Base-by-base conservation (phyloP, 2,888 invertebrate species). In the Leptopterna dolabrata region DNA sequence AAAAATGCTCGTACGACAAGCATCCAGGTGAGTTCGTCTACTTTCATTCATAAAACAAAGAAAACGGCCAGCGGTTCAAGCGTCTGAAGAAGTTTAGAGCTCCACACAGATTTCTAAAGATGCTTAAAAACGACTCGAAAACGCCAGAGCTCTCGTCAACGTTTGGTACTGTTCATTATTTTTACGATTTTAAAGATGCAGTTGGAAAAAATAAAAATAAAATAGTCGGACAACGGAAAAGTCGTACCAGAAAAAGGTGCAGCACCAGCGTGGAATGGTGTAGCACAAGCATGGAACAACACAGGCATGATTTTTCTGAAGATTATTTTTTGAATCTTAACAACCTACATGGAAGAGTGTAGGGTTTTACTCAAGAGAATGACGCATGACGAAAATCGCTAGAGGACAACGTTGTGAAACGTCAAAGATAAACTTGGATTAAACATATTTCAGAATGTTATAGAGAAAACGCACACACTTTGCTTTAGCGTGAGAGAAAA, bases 1-100 rank as follows among this genome's bases (percentile, higher is more conserved):
- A 63, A n/a, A 63, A 63, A 63, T 16, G 45, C 45, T 55, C n/a
- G n/a, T 55, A 63, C n/a, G 16, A 63, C 24, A 24, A 24, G 24
- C 24, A 63, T 63, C 24, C 63, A 63, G 27, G 24, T 63, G 63
- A 63, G 63, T 24, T 47, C 63, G 63, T 11, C 63, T 63, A 63
- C 63, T 63, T 63, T 63, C 63, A 63, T 63, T 63, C 63, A 63
- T 63, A 63, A 63, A 24, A 63, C 63, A 63, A 24, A 11, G 63
- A 63, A 63, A 63, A 63, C 63, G 63, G 63, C 63, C 63, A 63
- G 63, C 63, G 11, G 63, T 63, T 63, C 63, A 63, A 63, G 63
- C 63, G 63, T 63, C 63, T 63, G 19, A 63, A 63, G 24, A 63
- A 24, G 24, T 63, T 63, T n/a, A 63, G 63, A 9, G 63, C 24